phyloP scores from a whole-genome alignment of 2,797 vertebrate species.

The Spinibarbus caldwelli region DNA sequence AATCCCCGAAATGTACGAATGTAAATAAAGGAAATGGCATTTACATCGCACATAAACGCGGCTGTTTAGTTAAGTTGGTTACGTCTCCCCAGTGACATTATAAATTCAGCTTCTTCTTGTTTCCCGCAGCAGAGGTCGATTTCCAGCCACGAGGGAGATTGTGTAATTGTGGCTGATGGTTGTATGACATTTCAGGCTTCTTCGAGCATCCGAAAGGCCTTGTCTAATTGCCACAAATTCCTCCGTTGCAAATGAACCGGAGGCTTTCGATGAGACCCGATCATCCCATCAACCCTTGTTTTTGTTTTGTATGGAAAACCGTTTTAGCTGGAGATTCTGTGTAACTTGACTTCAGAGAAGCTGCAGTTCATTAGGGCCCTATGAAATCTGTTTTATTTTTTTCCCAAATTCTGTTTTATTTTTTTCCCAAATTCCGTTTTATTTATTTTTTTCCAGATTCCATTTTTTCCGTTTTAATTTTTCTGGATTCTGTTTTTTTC shows the following conservation, averaged over 20 bases:
- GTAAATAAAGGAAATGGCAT: background rate
- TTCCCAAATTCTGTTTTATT: no score
- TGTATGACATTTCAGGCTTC: conserved; percentile 53
- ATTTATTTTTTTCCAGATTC: no score
- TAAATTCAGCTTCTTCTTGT: conserved; percentile 32
- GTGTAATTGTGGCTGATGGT: conserved; percentile 44
- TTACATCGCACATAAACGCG: conserved; percentile 4
- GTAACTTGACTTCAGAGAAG: conserved; percentile 19
- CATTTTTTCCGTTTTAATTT: no score
- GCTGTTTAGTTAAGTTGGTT: background rate
- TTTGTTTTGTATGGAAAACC: background rate
- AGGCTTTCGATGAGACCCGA: conserved; percentile 21
- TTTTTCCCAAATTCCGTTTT: no score
- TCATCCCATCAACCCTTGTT: background rate
- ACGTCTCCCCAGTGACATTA: conserved; percentile 17
- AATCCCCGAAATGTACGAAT: conserved; percentile 21
- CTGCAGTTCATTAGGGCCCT: no score
- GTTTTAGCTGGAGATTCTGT: background rate
- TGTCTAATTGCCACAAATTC: conserved; percentile 53
- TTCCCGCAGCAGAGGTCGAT: background rate
- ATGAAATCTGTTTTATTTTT: no score
- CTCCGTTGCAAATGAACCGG: conserved; percentile 35
- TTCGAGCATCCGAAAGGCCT: conserved; percentile 13
- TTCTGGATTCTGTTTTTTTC: no score
- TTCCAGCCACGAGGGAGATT: conserved; percentile 3